Evolutionary conservation across 2,888 invertebrate species (phyloP).

Genomic region (Deroplatys truncata): DNA sequence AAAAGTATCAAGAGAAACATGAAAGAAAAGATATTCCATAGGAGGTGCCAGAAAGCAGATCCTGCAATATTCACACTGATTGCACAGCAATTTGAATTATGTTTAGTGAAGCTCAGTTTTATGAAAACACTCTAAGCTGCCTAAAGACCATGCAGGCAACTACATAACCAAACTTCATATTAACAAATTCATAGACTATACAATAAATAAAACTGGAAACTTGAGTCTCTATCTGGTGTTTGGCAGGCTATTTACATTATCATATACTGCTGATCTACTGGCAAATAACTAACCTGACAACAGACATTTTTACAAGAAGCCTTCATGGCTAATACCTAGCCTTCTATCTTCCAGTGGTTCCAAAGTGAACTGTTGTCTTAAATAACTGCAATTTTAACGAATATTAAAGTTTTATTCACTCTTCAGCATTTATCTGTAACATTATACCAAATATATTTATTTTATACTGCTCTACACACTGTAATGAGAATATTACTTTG

Average conservation of each 20-base stretch:
- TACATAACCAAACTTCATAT: not conserved
- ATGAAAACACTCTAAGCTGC: conserved; percentile 1
- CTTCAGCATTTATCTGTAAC: not conserved
- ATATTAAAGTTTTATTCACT: not conserved
- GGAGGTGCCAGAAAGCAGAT: not conserved
- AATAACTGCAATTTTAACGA: not conserved
- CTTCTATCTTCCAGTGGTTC: not conserved
- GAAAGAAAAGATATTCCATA: not conserved
- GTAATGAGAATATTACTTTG: not conserved
- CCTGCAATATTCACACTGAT: not conserved
- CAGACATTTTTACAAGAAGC: not conserved
- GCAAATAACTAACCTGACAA: not conserved
- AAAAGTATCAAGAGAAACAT: not conserved
- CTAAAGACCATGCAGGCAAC: not conserved
- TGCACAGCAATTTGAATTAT: not conserved
- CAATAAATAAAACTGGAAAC: not conserved
- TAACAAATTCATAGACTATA: not conserved
- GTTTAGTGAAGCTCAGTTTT: not conserved
- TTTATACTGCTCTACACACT: not conserved
- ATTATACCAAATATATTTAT: not conserved
- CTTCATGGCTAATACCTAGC: not conserved
- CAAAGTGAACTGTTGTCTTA: not conserved
- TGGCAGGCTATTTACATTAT: not conserved
- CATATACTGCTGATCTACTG: not conserved
- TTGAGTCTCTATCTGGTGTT: not conserved